A percentile compares a stretch with the other conserved stretches of the same genome.
Conservation (phyloP, 2,888 invertebrate species). For the Lysandra bellargus region DNA sequence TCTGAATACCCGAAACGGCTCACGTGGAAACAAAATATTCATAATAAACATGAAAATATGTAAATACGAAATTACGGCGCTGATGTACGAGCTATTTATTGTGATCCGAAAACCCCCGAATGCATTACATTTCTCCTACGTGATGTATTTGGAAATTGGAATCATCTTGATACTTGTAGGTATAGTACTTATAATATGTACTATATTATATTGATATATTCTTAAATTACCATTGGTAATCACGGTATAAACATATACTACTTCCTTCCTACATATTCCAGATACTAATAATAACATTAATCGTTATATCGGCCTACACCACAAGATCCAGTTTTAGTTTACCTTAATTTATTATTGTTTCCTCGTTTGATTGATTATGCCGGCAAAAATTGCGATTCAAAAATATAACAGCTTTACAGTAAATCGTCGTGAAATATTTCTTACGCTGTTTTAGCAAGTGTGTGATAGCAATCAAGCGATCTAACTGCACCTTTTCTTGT, state of each 20-base stretch:
- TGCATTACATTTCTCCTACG: neutral
- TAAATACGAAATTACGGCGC: neutral
- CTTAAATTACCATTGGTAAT: too few species aligned
- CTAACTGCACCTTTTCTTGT: too few species aligned
- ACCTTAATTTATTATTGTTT: neutral
- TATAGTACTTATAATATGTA: neutral
- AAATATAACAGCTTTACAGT: too few species aligned
- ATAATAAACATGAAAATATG: conserved; percentile 11
- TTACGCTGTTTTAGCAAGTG: too few species aligned
- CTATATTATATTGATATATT: neutral
- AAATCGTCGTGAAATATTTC: too few species aligned
- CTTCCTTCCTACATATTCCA: neutral
- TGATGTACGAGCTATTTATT: neutral
- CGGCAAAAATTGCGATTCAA: too few species aligned
- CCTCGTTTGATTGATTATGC: too few species aligned
- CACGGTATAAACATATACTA: too few species aligned
- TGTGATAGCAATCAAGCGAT: too few species aligned
- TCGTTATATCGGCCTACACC: neutral
- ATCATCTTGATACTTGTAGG: neutral
- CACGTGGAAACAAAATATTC: neutral
- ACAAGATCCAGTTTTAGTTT: neutral
- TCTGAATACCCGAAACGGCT: neutral
- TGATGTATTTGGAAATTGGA: neutral
- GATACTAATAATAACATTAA: neutral
- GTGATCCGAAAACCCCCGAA: neutral